A percentile compares a stretch with the other conserved stretches of the same genome.
These are phyloP conservation scores for Hystrix brachyura DNA, from an alignment of 2,113 vertebrate genomes.

Conservation along the genomic window DNA sequence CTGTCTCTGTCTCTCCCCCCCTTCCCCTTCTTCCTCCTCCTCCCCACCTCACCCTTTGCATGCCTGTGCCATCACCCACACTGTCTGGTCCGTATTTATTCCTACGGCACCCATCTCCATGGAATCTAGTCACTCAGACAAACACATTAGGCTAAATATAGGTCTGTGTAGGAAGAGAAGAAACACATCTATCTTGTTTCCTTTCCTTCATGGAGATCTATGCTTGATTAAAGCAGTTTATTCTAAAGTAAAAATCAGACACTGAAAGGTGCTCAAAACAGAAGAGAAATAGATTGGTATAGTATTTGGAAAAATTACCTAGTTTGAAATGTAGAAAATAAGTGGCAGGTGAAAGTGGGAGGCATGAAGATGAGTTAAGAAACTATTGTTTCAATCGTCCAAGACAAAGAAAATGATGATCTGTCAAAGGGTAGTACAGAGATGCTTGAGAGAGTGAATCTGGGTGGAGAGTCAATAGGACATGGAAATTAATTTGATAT, in stretches of 20 bases:
- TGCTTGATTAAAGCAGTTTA: constrained; percentile 15
- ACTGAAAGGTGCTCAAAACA: neutral
- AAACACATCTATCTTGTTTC: constrained; percentile 10
- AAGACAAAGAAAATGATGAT: neutral
- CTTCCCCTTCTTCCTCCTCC: no score
- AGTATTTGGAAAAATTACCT: neutral
- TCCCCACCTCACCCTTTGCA: neutral
- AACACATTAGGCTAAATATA: constrained; percentile 73
- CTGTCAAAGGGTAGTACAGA: neutral
- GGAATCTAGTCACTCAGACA: constrained; percentile 61
- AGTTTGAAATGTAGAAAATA: neutral
- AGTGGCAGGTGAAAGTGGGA: neutral
- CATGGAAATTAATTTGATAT: neutral
- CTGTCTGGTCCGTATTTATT: constrained; percentile 39
- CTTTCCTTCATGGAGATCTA: neutral
- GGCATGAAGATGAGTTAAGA: neutral
- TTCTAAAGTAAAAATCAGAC: neutral
- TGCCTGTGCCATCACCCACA: neutral
- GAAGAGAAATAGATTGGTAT: neutral
- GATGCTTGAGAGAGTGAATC: constrained; percentile 17
- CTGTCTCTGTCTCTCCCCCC: neutral
- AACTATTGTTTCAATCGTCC: neutral
- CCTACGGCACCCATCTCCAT: constrained; percentile 67
- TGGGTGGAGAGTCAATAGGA: neutral
- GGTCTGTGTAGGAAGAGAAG: constrained; percentile 71